Base-by-base conservation (phyloP, 2,888 invertebrate species). In the Bugulina stolonifera region DNA sequence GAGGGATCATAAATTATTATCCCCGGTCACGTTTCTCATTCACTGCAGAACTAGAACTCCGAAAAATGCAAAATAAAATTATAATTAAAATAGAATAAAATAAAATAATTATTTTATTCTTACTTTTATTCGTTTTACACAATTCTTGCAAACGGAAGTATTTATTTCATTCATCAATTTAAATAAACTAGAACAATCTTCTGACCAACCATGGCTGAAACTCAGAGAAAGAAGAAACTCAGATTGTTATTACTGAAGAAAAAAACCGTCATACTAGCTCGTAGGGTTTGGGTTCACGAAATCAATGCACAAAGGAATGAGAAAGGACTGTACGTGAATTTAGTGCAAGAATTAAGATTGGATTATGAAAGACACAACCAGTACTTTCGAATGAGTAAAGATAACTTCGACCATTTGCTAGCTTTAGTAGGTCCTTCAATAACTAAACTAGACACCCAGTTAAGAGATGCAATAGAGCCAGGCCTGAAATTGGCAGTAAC, bases 401-500 rank as follows among this genome's bases (percentile, higher is more conserved):
- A 27, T 2, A 64, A 64, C 27, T 64, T 64, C 14, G 64, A 64
- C 64, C 32, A 64, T 64, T 10, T 64, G 2, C 64, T 64, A 32
- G 2, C 27, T 14, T 32, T 64, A 27, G 32, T 64, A 27, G 10
- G n/a, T 5, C 64, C 64, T 32, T 27, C 25, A 2, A 64, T 64
- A 2, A 64, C 64, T 10, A 64, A 64, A 32, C 2, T 14, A 64
- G 64, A 64, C 64, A 64, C 27, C 5, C 3, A 25, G 2, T 29
- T 64, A 32, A 27, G 64, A 34, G 10, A 14, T 14, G 64, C 64
- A 25, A 32, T 64, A 14, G 32, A 64, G n/a, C 64, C 64, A 14
- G 64, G 34, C 18, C n/a, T 64, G 18, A 64, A 64, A n/a, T 34
- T 64, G 64, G 64, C 64, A 25, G 27, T 64, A 5, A 64, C 64